Evolutionary conservation across 2,797 vertebrate species (phyloP).

Genomic region (Sebastes dallii): DNA sequence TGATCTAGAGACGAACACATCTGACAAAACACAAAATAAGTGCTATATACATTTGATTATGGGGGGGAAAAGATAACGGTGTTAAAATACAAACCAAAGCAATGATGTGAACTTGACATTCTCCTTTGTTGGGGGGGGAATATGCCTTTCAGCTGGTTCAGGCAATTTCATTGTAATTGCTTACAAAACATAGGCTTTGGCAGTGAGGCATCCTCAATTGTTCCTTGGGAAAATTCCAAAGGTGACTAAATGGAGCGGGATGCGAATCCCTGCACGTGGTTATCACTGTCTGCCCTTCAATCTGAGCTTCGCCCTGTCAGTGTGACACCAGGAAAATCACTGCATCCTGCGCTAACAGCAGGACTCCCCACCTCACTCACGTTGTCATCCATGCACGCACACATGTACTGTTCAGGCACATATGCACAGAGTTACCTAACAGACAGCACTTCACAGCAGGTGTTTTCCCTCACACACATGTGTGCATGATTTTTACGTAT

Average conservation of each 20-base stretch:
- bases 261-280: constrained; percentile 65
- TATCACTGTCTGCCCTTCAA: constrained; percentile 69
- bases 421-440: constrained; percentile 16
- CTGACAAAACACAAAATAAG: constrained; percentile 24
- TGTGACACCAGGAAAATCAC: constrained; percentile 59
- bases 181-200: constrained; percentile 64
- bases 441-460: constrained; percentile 18
- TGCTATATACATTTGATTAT: constrained; percentile 33
- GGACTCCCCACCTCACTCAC: constrained; percentile 37
- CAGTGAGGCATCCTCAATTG: constrained; percentile 42
- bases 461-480: constrained; percentile 6
- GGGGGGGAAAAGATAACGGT: constrained; percentile 9
- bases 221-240: constrained; percentile 72
- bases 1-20: constrained; percentile 48
- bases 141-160: constrained; percentile 69
- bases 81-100: constrained; percentile 41
- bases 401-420: neutral
- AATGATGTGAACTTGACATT: constrained; percentile 41
- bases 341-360: constrained; percentile 64
- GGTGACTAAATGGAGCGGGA: constrained; percentile 67
- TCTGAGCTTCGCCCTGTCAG: constrained; percentile 54
- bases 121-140: constrained; percentile 38
- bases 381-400: constrained; percentile 15
- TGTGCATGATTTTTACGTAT: constrained; percentile 14
- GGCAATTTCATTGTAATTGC: constrained; percentile 78